Evolutionary conservation across 2,797 vertebrate species (phyloP).

Genomic region (Melanotaenia pygmaea): DNA sequence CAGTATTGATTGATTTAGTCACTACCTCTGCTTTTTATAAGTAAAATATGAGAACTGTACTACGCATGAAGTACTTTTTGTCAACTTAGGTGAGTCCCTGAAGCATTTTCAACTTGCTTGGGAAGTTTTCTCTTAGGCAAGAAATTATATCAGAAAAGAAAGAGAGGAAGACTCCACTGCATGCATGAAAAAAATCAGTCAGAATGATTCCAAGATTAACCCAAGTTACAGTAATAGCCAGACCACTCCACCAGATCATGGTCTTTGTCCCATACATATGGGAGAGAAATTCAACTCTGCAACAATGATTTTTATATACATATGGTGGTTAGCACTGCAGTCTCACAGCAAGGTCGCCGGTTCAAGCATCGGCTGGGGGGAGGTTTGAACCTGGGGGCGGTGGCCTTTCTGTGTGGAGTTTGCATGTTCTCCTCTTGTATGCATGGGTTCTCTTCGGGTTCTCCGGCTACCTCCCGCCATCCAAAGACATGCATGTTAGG

Average conservation of each 20-base stretch:
- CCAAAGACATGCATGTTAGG: too few relatives aligned
- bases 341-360: too few relatives aligned
- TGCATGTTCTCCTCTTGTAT: too few relatives aligned
- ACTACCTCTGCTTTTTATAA: not conserved
- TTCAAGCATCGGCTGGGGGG: too few relatives aligned
- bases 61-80: not conserved
- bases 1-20: not conserved
- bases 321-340: too few relatives aligned
- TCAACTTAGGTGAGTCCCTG: not conserved
- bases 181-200: not conserved
- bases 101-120: not conserved
- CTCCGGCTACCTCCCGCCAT: too few relatives aligned
- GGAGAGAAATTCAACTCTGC: not conserved
- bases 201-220: too few relatives aligned
- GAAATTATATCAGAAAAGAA: not conserved
- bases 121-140: not conserved
- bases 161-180: too few relatives aligned
- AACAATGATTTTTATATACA: too few relatives aligned
- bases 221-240: not conserved
- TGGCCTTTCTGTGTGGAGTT: too few relatives aligned
- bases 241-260: not conserved
- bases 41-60: not conserved
- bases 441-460: too few relatives aligned
- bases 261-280: not conserved
- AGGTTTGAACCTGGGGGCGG: too few relatives aligned